Evolutionary conservation across 1,140 invertebrate genomes (phyloP), one percentile per base, ranked within the genome.

Genomic region (Galendromus occidentalis): DNA sequence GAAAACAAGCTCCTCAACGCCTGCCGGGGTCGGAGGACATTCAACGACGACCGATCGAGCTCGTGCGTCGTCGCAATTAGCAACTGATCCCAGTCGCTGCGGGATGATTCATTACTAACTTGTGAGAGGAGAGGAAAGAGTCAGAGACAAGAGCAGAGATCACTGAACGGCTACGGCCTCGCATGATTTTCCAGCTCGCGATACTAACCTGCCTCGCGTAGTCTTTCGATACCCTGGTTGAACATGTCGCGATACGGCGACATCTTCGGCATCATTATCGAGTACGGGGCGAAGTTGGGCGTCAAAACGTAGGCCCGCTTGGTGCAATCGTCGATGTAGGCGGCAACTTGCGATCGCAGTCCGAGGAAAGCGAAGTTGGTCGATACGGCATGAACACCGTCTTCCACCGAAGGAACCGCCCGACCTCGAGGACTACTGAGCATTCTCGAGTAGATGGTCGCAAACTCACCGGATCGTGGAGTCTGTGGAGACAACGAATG

Each of bases 211-310:
- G 51, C 51, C 25, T 59, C 51, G 25, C 51, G 51, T 29, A 59
- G 51, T 33, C 51, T 59, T 33, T 59, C 51, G 51, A 59, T 59
- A 17, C 25, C 51, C 33, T 59, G 51, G 33, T 59, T 59, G 33
- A 59, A 59, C 51, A 59, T 59, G 22, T 59, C 51, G 12, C 51
- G 51, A 59, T 59, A 59, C 1, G 51, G 51, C 14, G 51, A 59
- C 51, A 59, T 59, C 25, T 59, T 59, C 25, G 51, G 51, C 51
- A 59, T 59, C 51, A 59, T 59, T 59, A 59, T 59, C 12, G 51
- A 59, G 51, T 59, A 59, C 2, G 51, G 51, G 6, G 51, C 51
- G 33, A 59, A 59, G 51, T 59, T 59, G 1, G 51, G 25, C 22
- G 51, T 29, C 12, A 59, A 17, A 1, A 59, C 51, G 51, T 59